Conservation (phyloP, 1,140 invertebrate genomes). For the Listronotus bonariensis region DNA sequence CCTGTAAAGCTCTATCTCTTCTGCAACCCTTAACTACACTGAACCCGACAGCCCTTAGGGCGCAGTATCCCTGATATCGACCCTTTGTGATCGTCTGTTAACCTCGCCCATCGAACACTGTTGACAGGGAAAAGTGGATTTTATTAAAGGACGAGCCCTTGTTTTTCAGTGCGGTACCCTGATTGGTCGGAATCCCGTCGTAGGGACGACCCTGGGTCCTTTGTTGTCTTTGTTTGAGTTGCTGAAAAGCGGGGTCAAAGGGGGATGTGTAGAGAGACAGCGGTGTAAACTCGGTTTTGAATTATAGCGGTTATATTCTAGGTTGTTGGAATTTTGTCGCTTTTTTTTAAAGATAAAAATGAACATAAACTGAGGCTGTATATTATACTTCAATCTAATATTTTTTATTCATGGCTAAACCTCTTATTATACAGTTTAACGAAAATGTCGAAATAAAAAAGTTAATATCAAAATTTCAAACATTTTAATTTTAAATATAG, state of each 20-base stretch:
- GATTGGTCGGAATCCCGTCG: conserved; percentile 36
- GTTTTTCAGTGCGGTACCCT: conserved; percentile 28
- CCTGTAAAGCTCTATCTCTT: not conserved
- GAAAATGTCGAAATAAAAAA: too few relatives aligned
- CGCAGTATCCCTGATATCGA: conserved; percentile 57
- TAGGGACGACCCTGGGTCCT: conserved; percentile 36
- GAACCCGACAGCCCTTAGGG: conserved; percentile 38
- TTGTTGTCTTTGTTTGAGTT: conserved; percentile 18
- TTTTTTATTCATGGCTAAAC: too few relatives aligned
- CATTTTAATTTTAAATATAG: too few relatives aligned
- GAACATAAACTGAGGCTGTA: too few relatives aligned
- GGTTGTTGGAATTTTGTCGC: not conserved
- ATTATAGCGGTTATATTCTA: not conserved
- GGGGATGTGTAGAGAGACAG: not conserved
- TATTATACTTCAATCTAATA: too few relatives aligned
- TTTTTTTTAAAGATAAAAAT: too few relatives aligned
- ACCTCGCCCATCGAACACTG: conserved; percentile 41
- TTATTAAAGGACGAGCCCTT: conserved; percentile 47
- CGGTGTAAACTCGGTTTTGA: conserved; percentile 4
- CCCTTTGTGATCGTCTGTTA: conserved; percentile 54
- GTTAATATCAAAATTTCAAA: too few relatives aligned
- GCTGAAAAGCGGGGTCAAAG: not conserved
- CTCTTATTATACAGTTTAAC: too few relatives aligned
- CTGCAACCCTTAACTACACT: conserved; percentile 27
- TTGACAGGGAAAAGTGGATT: conserved; percentile 40